phyloP scores from a whole-genome alignment of 2,113 vertebrate species.

The Scopus umbretta region DNA sequence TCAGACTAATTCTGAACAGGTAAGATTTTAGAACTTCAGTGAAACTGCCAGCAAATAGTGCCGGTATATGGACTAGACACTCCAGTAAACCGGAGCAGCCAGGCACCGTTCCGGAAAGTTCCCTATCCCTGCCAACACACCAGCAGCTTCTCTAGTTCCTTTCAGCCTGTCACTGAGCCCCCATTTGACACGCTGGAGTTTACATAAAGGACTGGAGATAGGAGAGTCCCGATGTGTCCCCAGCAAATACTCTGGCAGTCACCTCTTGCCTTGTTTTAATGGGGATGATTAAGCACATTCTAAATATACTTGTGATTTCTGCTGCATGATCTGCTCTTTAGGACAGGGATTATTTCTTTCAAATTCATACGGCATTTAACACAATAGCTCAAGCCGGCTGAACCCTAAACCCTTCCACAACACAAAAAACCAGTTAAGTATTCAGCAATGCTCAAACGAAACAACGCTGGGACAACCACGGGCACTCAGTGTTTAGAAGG shows the following conservation, averaged over 20 bases:
- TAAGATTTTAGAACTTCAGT: background rate
- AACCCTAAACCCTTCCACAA: background rate
- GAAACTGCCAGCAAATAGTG: background rate
- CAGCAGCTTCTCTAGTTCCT: background rate
- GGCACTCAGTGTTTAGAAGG: background rate
- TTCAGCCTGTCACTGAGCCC: background rate
- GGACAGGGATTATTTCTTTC: background rate
- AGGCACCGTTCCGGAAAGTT: background rate
- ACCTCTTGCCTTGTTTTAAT: background rate
- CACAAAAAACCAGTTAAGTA: too few species aligned
- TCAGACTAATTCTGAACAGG: background rate
- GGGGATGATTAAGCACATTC: background rate
- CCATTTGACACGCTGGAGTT: background rate
- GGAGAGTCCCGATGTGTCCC: background rate
- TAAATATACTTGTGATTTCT: background rate
- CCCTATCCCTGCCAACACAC: fast-evolving
- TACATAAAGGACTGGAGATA: background rate
- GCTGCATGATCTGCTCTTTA: background rate
- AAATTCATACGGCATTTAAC: background rate
- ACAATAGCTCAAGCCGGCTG: background rate
- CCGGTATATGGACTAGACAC: fast-evolving
- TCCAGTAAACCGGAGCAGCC: background rate
- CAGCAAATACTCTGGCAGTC: background rate
- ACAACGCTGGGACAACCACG: background rate
- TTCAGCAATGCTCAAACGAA: background rate